Evolutionary conservation across 2,888 invertebrate species (phyloP), one percentile per base, ranked within the genome.

Genomic region (Eupithecia centaureata): DNA sequence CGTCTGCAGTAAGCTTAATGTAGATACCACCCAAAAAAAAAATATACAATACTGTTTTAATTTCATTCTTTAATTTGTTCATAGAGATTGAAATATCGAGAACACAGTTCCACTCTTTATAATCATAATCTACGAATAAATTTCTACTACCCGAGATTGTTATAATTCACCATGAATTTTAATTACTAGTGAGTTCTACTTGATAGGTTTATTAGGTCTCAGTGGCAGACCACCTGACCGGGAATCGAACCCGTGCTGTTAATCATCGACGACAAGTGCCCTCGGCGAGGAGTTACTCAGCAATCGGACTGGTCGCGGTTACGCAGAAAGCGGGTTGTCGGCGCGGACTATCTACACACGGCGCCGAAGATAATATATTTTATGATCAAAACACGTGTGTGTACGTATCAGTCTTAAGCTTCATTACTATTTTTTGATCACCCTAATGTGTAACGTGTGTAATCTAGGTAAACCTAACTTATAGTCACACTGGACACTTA

Each of bases 201-300:
- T 56, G 69, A 65, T 69, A 69, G 70, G 66, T 70, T 70, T 70
- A 70, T 70, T 70, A 66, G 66, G 70, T 57, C 63, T 69, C 69
- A 66, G 57, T 47, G 63, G 63, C 58, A 65, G 67, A 68, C 71
- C 69, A 68, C 67, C 69, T 62, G 67, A 66, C 66, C 62, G 33
- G 52, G 62, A 71, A 72, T 59, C 73, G 70, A 67, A 70, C 63
- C 70, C 52, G 63, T 59, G 60, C 76, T 66, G 76, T 82, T 83
- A 82, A 85, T 84, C 83, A 83, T 67, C 61, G 63, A 71, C 73
- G 82, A 84, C 81, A 81, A 80, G 71, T 78, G 84, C 84, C 80
- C 63, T 65, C 72, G 80, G 85, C 82, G 70, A 57, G 74, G 72
- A 76, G 76, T 82, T 76, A 80, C 77, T 82, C 78, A 77, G 42